Base-by-base conservation (phyloP, 2,797 vertebrate genomes). In the Trematomus bernacchii region DNA sequence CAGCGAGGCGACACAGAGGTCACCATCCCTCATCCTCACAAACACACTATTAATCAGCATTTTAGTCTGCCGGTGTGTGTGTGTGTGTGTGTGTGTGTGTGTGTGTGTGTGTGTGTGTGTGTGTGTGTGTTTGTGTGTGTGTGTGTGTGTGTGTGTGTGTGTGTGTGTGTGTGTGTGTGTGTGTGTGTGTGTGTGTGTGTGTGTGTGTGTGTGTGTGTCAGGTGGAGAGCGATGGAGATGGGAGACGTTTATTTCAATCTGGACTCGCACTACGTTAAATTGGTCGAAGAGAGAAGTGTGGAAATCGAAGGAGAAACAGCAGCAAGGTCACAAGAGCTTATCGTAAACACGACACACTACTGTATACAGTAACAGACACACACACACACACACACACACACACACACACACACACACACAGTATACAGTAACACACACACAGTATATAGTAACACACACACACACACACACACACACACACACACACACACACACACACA, bases 1-100 rank as follows among this genome's bases (percentile, higher is more conserved):
- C 77, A 46, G 62, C 33, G 79, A 90, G 91, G 90, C 82, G 69
- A 87, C 79, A 16, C 84, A 71, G 89, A 90, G 91, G 90, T 94
- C 87, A 81, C 80, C 62, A 87, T 92, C 83, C 75, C 76, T 93
- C 90, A 88, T 67, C 55, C 2, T 2, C 57, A 9, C 65, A 77
- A 68, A 71, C 77, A 55, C 23, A 58, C 50, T 58, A 80, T 91
- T 86, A 76, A 89, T 89, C 89, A 86, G 74, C 62, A 66, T 79
- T 80, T 89, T 84, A 76, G 54, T 77, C 68, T 72, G 30, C 27
- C n/a, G 18, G 60, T 52, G 43, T 30, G 58, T 51, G 58, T 66
- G 55, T 58, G 47, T 73, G 52, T 40, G 14, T 11, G 53, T 37
- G 55, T 48, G 23, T 23, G 51, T 10, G 14, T 67, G 71, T 27